Evolutionary conservation across 1,140 invertebrate genomes (phyloP).

Genomic region (Trachymyrmex septentrionalis): DNA sequence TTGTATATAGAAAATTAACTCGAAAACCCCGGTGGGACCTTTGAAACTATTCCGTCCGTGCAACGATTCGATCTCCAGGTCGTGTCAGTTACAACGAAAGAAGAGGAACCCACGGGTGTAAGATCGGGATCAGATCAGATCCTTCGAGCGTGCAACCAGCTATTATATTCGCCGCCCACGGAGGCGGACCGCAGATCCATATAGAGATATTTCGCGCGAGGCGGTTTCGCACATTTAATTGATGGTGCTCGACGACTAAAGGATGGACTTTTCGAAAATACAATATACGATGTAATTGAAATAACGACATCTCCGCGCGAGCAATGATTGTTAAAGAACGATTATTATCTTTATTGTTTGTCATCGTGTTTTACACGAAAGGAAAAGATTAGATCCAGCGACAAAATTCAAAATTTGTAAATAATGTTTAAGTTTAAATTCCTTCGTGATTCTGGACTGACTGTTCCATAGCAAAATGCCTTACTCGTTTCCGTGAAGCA

Average conservation of each 20-base stretch:
- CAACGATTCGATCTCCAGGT: constrained; percentile 41
- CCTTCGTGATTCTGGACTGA: not conserved
- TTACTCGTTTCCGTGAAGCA: not conserved
- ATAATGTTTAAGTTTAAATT: not conserved
- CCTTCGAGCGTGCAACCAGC: constrained; percentile 49
- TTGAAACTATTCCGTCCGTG: constrained; percentile 27
- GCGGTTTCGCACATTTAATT: constrained; percentile 40
- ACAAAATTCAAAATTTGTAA: not conserved
- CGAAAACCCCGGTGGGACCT: constrained; percentile 25
- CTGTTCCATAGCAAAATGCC: not conserved
- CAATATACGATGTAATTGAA: constrained; percentile 5
- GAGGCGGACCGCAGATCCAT: constrained; percentile 31
- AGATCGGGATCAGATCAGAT: constrained; percentile 58
- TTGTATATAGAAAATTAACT: constrained; percentile 1
- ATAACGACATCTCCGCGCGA: constrained; percentile 28
- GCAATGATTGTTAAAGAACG: not conserved
- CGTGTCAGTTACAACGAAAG: not conserved
- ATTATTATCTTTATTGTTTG: not conserved
- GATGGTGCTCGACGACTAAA: constrained; percentile 15
- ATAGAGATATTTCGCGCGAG: constrained; percentile 27
- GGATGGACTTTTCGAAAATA: not conserved
- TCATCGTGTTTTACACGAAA: not conserved
- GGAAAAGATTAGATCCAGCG: not conserved
- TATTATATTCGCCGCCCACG: constrained; percentile 9
- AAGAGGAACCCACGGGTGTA: not conserved